phyloP scores from a whole-genome alignment of 1,140 invertebrate genomes.

The Ephestia elutella region DNA sequence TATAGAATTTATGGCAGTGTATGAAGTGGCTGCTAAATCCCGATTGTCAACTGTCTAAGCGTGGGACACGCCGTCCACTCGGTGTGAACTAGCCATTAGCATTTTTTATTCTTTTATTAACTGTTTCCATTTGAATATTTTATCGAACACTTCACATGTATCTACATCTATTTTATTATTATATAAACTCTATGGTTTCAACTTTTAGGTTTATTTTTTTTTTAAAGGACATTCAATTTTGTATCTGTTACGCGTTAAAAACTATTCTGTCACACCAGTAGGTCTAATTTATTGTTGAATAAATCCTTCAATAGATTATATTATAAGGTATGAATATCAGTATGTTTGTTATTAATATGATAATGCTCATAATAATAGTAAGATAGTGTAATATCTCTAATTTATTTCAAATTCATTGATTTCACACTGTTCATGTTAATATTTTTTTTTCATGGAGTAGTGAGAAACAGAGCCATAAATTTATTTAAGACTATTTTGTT shows the following conservation, averaged over 20 bases:
- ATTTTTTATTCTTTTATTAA: conserved; percentile 50
- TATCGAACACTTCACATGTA: conserved; percentile 40
- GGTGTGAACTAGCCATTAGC: conserved; percentile 51
- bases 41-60: conserved; percentile 27
- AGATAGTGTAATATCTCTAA: conserved; percentile 19
- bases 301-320: conserved; percentile 17
- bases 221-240: not conserved
- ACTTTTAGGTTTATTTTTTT: not conserved
- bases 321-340: too few relatives aligned
- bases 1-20: conserved; percentile 4
- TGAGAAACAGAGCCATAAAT: too few relatives aligned
- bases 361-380: conserved; percentile 26
- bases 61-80: conserved; percentile 36
- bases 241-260: not conserved
- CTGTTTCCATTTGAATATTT: conserved; percentile 35
- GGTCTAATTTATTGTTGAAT: conserved; percentile 25
- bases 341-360: conserved; percentile 23
- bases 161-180: not conserved
- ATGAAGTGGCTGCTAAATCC: conserved; percentile 1
- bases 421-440: not conserved
- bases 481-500: too few relatives aligned
- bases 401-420: conserved; percentile 5
- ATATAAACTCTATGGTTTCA: not conserved
- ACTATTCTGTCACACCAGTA: conserved; percentile 30
- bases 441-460: too few relatives aligned